phyloP scores from a whole-genome alignment of 2,888 invertebrate genomes.

The Tryphoninae sp. region DNA sequence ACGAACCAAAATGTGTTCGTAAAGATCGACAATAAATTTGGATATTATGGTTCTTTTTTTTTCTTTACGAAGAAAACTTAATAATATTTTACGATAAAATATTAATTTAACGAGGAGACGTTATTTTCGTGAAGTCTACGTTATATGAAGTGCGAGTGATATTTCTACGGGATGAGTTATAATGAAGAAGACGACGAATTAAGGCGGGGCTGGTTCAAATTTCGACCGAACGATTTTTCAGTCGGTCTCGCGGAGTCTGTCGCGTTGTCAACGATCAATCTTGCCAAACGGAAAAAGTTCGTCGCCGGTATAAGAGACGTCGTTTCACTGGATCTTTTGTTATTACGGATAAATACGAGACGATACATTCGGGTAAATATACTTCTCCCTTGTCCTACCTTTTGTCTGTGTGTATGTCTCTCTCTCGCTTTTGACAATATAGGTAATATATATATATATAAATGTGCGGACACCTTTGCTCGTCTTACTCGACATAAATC shows the following conservation, averaged over 20 bases:
- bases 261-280: slow-evolving; percentile 40
- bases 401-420: slow-evolving; percentile 3
- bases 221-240: slow-evolving; percentile 28
- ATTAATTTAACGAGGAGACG: too few relatives aligned
- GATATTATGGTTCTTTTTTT: neutral
- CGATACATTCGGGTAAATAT: slow-evolving; percentile 30
- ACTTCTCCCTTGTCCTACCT: slow-evolving; percentile 19
- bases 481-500: slow-evolving; percentile 73
- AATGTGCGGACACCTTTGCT: slow-evolving; percentile 10
- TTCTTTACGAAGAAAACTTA: too few relatives aligned
- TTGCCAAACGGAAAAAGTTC: neutral
- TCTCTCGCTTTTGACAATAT: slow-evolving; percentile 24
- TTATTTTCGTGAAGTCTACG: too few relatives aligned
- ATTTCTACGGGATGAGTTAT: slow-evolving; percentile 1
- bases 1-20: neutral
- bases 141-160: too few relatives aligned
- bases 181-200: slow-evolving; percentile 14
- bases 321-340: slow-evolving; percentile 29
- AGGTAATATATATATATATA: neutral
- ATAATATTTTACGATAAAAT: too few relatives aligned
- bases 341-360: slow-evolving; percentile 47
- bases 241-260: neutral
- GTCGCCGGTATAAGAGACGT: neutral
- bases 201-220: neutral
- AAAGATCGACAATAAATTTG: neutral